Percentiles rank a stretch among this genome's conserved stretches.
phyloP scores from a whole-genome alignment of 2,113 vertebrate genomes.

The Montifringilla adamsi region DNA sequence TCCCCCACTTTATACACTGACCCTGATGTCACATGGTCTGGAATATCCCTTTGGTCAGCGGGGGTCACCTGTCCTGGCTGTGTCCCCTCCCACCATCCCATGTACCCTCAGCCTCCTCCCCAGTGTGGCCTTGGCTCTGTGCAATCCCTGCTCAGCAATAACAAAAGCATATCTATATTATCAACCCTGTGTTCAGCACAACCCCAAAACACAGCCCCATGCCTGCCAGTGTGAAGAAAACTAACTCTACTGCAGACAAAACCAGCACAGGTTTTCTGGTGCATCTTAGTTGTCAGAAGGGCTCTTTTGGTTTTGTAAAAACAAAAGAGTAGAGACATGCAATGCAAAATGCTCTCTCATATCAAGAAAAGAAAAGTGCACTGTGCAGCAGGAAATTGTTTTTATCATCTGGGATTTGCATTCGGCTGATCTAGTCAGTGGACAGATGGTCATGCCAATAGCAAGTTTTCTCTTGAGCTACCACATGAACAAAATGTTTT shows the following conservation, averaged over 20 bases:
- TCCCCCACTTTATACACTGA: background rate
- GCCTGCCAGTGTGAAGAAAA: background rate
- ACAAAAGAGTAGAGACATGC: background rate
- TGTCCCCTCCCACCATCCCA: background rate
- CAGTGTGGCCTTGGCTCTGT: background rate
- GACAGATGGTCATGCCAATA: background rate
- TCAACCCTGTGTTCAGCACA: background rate
- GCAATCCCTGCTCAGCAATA: background rate
- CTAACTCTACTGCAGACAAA: background rate
- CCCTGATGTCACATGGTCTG: background rate
- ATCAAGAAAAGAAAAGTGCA: background rate
- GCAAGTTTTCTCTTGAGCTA: background rate
- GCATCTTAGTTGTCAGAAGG: background rate
- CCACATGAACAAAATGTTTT: background rate
- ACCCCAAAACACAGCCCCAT: background rate
- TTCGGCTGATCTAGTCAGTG: background rate
- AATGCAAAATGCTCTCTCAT: background rate
- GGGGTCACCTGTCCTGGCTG: background rate
- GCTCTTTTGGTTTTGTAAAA: background rate
- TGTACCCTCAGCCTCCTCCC: accelerated
- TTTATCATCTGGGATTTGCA: background rate
- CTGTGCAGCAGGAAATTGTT: background rate
- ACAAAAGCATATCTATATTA: accelerated
- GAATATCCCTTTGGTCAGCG: background rate
- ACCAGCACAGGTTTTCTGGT: background rate